Conservation (phyloP, 2,888 invertebrate species). For the Timema podura region DNA sequence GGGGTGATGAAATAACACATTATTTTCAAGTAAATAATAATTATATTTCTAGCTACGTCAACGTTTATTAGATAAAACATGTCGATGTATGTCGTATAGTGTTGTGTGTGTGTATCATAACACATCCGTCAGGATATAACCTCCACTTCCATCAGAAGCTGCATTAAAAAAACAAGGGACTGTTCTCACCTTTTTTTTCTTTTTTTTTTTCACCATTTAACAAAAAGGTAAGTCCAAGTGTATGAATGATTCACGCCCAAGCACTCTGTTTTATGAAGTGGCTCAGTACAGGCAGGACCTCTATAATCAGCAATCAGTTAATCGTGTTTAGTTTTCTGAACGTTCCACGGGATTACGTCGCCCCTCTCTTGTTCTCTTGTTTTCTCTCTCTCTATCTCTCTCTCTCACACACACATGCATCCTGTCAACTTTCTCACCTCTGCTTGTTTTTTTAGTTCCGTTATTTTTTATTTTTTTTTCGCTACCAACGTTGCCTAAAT, state of each 20-base stretch:
- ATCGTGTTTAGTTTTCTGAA: slow-evolving; percentile 19
- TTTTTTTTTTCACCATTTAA: too few relatives aligned
- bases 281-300: background rate
- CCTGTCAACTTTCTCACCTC: slow-evolving; percentile 39
- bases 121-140: too few relatives aligned
- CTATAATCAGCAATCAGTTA: slow-evolving; percentile 18
- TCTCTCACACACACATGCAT: slow-evolving; percentile 40
- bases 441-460: background rate
- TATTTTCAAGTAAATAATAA: too few relatives aligned
- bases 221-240: background rate
- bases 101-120: too few relatives aligned
- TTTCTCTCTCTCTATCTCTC: slow-evolving; percentile 28
- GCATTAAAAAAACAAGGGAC: too few relatives aligned
- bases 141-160: too few relatives aligned
- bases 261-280: slow-evolving; percentile 28
- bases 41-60: too few relatives aligned
- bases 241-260: slow-evolving; percentile 9
- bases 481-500: slow-evolving; percentile 25
- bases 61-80: too few relatives aligned
- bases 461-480: background rate
- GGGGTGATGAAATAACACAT: too few relatives aligned
- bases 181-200: too few relatives aligned
- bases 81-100: too few relatives aligned
- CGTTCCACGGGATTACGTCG: slow-evolving; percentile 16
- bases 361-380: slow-evolving; percentile 29